phyloP scores from a whole-genome alignment of 2,888 invertebrate genomes.

The Tetramorium bicarinatum region DNA sequence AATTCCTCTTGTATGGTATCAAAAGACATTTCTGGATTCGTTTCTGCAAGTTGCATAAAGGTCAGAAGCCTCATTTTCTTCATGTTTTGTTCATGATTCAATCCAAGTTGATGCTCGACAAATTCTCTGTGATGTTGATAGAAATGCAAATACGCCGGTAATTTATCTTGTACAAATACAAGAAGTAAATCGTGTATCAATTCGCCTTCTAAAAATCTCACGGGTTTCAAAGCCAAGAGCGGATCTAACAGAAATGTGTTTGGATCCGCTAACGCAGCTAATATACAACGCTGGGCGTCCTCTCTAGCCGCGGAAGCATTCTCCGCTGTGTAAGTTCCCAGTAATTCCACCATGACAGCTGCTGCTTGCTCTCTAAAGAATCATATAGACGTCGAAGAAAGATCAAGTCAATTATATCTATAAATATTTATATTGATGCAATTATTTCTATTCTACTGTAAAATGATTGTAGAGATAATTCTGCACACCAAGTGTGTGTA shows the following conservation, averaged over 20 bases:
- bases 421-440: conserved; percentile 18
- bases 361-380: conserved; percentile 94
- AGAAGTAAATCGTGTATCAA: conserved; percentile 97
- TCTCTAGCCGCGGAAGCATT: conserved; percentile 98
- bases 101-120: conserved; percentile 90
- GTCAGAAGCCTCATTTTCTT: conserved; percentile 98
- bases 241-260: conserved; percentile 98
- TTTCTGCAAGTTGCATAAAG: conserved; percentile 99
- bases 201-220: conserved; percentile 97
- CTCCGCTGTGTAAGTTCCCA: conserved; percentile 98
- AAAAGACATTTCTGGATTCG: conserved; percentile 96
- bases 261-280: conserved; percentile 97
- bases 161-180: conserved; percentile 97
- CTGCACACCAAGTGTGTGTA: background rate
- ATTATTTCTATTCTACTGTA: background rate
- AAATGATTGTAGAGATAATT: background rate
- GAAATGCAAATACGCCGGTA: conserved; percentile 96
- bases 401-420: background rate
- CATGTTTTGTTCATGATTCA: conserved; percentile 97
- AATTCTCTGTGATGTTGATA: conserved; percentile 97
- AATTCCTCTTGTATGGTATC: conserved; percentile 95
- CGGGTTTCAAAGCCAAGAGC: conserved; percentile 96
- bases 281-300: conserved; percentile 98
- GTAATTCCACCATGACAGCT: conserved; percentile 98
- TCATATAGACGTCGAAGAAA: conserved; percentile 43